phyloP scores from a whole-genome alignment of 2,797 vertebrate species.

The Kryptolebias ocellatus region DNA sequence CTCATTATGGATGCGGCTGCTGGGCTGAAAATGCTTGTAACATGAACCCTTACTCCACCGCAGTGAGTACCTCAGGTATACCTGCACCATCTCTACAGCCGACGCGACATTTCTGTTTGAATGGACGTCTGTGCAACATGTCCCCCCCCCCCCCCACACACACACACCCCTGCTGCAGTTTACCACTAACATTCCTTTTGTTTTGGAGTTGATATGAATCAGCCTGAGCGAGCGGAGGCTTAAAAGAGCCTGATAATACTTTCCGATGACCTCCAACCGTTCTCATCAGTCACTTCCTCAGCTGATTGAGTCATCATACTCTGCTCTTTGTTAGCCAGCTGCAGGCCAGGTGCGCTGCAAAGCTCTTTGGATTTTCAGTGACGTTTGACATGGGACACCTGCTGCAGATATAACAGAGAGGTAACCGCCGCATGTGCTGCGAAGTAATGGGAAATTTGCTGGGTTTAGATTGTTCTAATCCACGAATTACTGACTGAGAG shows the following conservation, averaged over 20 bases:
- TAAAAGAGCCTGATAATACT: constrained; percentile 59
- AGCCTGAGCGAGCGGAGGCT: constrained; percentile 50
- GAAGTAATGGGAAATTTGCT: constrained; percentile 5
- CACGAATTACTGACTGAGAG: background rate
- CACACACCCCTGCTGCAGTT: constrained; percentile 14
- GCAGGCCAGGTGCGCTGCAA: constrained; percentile 68
- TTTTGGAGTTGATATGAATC: constrained; percentile 49
- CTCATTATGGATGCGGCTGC: constrained; percentile 99
- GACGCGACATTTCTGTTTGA: background rate
- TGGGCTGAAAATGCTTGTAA: constrained; percentile 97
- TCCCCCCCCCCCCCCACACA: too few relatives aligned
- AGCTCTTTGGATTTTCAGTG: constrained; percentile 55
- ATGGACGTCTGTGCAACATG: background rate
- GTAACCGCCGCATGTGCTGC: constrained; percentile 23
- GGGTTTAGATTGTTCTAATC: constrained; percentile 3
- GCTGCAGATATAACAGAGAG: constrained; percentile 41
- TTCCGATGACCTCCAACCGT: constrained; percentile 67
- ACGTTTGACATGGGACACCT: constrained; percentile 67
- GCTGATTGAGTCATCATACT: constrained; percentile 72
- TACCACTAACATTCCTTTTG: constrained; percentile 22
- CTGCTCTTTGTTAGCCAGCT: constrained; percentile 67
- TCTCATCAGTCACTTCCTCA: constrained; percentile 75
- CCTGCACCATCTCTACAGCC: constrained; percentile 14
- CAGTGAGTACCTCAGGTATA: constrained; percentile 99
- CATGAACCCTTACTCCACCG: constrained; percentile 94